Conservation (phyloP, 2,113 vertebrate species). For the Amblyornis subalaris region DNA sequence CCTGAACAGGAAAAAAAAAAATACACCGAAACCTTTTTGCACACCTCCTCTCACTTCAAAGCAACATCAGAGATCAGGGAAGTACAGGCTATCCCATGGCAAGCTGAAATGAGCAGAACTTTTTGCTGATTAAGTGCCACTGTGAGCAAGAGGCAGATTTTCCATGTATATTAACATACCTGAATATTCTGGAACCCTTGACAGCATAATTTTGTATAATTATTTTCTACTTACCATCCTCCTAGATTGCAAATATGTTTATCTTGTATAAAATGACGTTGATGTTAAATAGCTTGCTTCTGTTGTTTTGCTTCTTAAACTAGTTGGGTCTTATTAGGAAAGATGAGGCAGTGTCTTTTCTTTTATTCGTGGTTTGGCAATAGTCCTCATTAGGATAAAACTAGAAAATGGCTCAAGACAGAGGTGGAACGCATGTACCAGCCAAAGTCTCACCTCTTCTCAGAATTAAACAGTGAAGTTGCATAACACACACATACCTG, state of each 20-base stretch:
- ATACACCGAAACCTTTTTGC: not conserved
- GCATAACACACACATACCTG: not conserved
- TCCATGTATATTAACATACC: not conserved
- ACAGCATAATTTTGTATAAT: conserved; percentile 6
- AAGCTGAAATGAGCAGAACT: not conserved
- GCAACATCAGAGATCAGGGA: not conserved
- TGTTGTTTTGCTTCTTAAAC: conserved; percentile 32
- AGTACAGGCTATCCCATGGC: not conserved
- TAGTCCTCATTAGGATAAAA: not conserved
- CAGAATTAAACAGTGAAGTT: conserved; percentile 44
- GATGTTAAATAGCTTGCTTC: conserved; percentile 4
- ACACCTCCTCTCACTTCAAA: not conserved
- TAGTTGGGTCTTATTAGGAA: not conserved
- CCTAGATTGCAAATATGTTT: conserved; percentile 15
- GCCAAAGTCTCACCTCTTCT: conserved; percentile 52
- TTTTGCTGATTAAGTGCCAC: not conserved
- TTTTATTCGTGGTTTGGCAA: conserved; percentile 35
- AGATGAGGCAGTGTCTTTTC: not conserved
- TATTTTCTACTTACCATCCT: conserved; percentile 16
- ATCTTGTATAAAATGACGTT: conserved; percentile 9
- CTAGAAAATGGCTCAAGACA: conserved; percentile 45
- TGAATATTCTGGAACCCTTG: not conserved
- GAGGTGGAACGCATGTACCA: not conserved
- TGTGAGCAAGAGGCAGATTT: not conserved
- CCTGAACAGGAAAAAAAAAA: not conserved